Evolutionary conservation across 2,113 vertebrate species (phyloP).

Genomic region (Fukomys damarensis): DNA sequence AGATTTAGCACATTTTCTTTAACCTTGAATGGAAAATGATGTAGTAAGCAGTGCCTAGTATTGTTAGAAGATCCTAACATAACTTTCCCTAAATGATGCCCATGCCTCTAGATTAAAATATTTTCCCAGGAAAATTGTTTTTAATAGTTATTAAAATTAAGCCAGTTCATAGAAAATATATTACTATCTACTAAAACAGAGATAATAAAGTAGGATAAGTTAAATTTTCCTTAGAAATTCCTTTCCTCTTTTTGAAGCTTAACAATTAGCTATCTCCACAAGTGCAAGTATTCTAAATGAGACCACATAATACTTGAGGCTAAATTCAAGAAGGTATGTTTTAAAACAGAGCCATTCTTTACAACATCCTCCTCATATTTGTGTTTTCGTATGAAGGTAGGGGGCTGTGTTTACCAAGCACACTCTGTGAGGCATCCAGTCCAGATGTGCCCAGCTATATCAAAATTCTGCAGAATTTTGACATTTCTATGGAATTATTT

Average conservation of each 20-base stretch:
- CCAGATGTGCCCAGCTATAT: too few species aligned
- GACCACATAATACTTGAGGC: background rate
- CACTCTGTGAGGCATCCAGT: too few species aligned
- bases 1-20: background rate
- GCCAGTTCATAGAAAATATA: background rate
- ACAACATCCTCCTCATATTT: too few species aligned
- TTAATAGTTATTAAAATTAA: background rate
- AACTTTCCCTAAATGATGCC: background rate
- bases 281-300: background rate
- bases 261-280: background rate
- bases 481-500: too few species aligned
- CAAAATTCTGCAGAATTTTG: too few species aligned
- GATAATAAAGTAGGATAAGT: background rate
- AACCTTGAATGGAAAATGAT: background rate
- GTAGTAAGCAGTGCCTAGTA: background rate
- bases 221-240: background rate
- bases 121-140: too few species aligned
- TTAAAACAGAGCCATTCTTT: background rate
- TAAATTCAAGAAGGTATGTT: background rate
- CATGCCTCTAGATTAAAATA: too few species aligned
- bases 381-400: too few species aligned
- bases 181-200: background rate
- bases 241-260: background rate
- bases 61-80: background rate
- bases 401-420: too few species aligned